Base-by-base conservation (phyloP, 2,113 vertebrate genomes). In the Callipepla californica region DNA sequence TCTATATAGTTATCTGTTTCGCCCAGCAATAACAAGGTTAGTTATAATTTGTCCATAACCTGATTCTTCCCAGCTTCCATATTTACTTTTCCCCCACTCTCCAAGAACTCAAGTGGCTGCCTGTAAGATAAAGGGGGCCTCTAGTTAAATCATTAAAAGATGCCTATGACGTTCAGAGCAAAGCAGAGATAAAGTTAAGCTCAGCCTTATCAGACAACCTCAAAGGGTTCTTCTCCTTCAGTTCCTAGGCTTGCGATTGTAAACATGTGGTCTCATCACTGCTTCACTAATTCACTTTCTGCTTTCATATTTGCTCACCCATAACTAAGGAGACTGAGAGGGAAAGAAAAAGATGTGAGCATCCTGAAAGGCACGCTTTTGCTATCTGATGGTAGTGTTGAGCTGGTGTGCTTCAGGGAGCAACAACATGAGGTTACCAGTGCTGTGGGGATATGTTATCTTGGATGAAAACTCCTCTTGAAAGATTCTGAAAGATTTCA, bases 381-480 rank as follows among this genome's bases (percentile, higher is more conserved):
- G 4, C 11, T 58, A 36, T 7, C 9, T 2, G 32, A 3, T 7
- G 9, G 5, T 42, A 36, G 36, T 28, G 32, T 51, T 66, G 72
- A 76, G 17, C 25, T 1, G 11, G 61, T 17, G n/a, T 47, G 32
- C 28, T 11, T 22, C 44, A 47, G 44, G 65, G 32, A 47, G 65
- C 38, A 22, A 38, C 58, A 25, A 18, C 0, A 2, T 17, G 36
- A 18, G 32, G 48, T 13, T 19, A 40, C 9, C 34, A 23, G 12
- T 11, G 13, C 25, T 18, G 12, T 30, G 48, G 0, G 3, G 66
- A 75, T 13, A 8, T 1, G 0, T 2, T 50, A 19, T 6, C 36
- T 57, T 62, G 48, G 4, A 62, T 12, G 2, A 10, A 13, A 32
- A 15, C 48, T 50, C 5, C n/a, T 76, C 47, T 44, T n/a, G 10